Evolutionary conservation across 2,113 vertebrate species (phyloP).

Genomic region (Eudorcas thomsonii): DNA sequence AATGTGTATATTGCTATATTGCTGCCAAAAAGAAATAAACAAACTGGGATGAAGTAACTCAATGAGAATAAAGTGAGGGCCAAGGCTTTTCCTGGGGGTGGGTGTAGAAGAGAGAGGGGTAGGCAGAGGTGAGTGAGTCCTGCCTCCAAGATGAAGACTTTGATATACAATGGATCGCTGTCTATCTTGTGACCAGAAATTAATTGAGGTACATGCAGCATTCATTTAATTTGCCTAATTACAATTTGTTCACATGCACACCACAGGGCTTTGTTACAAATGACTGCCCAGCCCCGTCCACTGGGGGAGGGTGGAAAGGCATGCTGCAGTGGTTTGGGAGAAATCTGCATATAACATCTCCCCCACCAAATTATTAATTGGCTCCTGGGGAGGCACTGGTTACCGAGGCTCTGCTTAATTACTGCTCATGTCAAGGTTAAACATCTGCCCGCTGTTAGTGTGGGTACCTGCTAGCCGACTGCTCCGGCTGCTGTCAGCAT

Average conservation of each 20-base stretch:
- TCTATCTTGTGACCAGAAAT: constrained; percentile 51
- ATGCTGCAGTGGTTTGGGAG: background rate
- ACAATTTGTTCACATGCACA: constrained; percentile 38
- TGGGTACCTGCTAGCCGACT: background rate
- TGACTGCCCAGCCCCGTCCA: constrained; percentile 5
- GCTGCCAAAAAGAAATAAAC: constrained; percentile 44
- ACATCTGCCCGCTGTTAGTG: constrained; percentile 24
- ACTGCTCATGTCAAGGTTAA: constrained; percentile 48
- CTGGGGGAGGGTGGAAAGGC: background rate
- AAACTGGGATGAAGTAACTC: background rate
- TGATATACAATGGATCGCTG: background rate
- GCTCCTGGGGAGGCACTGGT: constrained; percentile 34
- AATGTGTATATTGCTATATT: background rate
- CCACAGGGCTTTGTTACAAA: constrained; percentile 47
- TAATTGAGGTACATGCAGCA: constrained; percentile 52
- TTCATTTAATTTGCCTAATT: constrained; percentile 67
- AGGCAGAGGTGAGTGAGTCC: background rate
- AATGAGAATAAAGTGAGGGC: background rate
- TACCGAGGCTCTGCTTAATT: constrained; percentile 63
- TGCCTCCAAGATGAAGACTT: background rate
- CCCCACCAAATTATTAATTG: constrained; percentile 68
- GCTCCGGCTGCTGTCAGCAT: background rate
- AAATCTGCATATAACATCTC: constrained; percentile 50
- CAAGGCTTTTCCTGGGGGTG: background rate
- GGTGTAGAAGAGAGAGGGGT: background rate